Conservation (phyloP, 2,113 vertebrate genomes). For the Verasper variegatus region DNA sequence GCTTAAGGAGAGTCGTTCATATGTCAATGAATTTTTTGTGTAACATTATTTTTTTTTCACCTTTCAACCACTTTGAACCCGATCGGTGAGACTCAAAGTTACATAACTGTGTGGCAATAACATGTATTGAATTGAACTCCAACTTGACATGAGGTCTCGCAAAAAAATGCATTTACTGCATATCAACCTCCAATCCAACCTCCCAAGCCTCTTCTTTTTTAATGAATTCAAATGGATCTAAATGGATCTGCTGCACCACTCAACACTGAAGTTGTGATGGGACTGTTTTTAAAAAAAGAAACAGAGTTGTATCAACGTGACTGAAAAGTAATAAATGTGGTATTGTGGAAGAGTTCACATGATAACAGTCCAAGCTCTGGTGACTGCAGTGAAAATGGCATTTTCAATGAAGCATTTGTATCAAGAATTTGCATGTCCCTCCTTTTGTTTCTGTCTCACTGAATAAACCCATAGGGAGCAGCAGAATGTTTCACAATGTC, state of each 20-base stretch:
- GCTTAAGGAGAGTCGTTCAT: too few species aligned
- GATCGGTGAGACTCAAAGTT: too few species aligned
- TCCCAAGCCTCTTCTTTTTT: not conserved
- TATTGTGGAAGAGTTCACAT: not conserved
- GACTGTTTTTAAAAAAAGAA: slow-evolving; percentile 26
- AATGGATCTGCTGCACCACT: slow-evolving; percentile 28
- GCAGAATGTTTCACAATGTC: slow-evolving; percentile 6
- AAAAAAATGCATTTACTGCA: slow-evolving; percentile 32
- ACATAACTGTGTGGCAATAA: too few species aligned
- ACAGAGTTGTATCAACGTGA: not conserved
- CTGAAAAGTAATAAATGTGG: not conserved
- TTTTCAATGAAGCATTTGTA: not conserved
- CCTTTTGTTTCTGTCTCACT: slow-evolving; percentile 18
- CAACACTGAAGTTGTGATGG: slow-evolving; percentile 36
- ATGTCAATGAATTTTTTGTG: not conserved
- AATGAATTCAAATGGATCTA: too few species aligned
- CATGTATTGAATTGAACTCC: slow-evolving; percentile 1
- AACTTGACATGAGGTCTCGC: not conserved
- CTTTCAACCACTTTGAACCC: not conserved
- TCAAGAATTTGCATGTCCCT: not conserved
- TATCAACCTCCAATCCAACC: slow-evolving; percentile 20
- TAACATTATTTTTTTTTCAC: not conserved
- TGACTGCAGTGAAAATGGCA: not conserved
- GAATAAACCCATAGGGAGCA: not conserved
- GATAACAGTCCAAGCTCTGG: not conserved